Evolutionary conservation across 2,113 vertebrate genomes (phyloP).

Genomic region (Alaudala cheleensis): DNA sequence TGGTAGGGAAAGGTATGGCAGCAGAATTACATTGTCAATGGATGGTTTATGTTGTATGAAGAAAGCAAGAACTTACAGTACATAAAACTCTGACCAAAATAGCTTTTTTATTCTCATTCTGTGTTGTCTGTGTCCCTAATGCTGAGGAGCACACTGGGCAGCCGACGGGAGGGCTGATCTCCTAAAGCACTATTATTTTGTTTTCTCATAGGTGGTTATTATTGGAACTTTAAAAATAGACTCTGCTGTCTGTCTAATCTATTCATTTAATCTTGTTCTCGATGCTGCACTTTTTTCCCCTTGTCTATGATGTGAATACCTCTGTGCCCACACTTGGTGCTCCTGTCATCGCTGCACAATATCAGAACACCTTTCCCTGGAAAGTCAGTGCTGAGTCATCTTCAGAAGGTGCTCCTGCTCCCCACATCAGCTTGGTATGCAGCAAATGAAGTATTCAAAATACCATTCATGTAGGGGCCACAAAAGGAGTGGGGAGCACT

Average conservation of each 20-base stretch:
- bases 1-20: background rate
- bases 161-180: background rate
- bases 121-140: background rate
- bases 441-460: background rate
- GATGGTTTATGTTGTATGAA: background rate
- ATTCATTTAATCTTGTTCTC: background rate
- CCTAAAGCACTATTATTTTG: background rate
- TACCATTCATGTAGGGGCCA: background rate
- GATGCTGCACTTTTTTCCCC: background rate
- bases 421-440: background rate
- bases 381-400: conserved; percentile 9
- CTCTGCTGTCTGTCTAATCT: conserved; percentile 11
- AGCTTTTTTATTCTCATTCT: background rate
- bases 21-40: background rate
- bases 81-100: background rate
- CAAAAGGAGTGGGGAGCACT: background rate
- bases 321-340: background rate
- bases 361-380: background rate
- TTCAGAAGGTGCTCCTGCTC: background rate
- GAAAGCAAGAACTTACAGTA: background rate
- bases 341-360: background rate
- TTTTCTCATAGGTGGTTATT: conserved; percentile 21
- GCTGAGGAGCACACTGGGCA: background rate
- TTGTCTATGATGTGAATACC: background rate
- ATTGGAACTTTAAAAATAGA: conserved; percentile 34